Conservation (phyloP, 2,113 vertebrate genomes). For the Emydocephalus ijimae region DNA sequence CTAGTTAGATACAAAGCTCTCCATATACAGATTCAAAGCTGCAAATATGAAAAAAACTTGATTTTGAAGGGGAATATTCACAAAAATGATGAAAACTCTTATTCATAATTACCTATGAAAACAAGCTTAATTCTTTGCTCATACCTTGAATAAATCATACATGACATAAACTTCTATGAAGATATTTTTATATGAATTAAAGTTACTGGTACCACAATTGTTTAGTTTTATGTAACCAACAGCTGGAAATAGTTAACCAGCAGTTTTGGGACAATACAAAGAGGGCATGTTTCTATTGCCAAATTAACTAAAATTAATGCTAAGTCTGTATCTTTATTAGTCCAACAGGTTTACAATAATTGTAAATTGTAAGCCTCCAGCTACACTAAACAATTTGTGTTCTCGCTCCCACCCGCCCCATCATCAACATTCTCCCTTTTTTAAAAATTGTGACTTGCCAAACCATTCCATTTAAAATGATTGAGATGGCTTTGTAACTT, state of each 20-base stretch:
- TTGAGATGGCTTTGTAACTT: not conserved
- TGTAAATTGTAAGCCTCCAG: not conserved
- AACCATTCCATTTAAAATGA: not conserved
- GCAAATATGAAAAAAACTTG: not conserved
- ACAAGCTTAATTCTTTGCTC: not conserved
- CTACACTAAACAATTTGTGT: not conserved
- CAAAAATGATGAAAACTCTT: not conserved
- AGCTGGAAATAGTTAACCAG: not conserved
- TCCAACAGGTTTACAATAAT: not conserved
- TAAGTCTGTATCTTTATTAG: not conserved
- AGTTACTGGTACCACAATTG: not conserved
- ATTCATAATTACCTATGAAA: not conserved
- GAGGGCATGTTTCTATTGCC: not conserved
- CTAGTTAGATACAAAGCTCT: not conserved
- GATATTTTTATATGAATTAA: not conserved
- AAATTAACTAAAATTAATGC: not conserved
- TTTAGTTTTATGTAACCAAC: not conserved
- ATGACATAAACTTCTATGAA: not conserved
- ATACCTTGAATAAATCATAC: not conserved
- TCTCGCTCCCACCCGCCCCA: not conserved
- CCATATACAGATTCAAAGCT: no score
- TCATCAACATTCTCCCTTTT: not conserved
- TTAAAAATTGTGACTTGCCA: not conserved
- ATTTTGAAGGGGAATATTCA: not conserved
- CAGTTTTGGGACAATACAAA: not conserved